Percentiles rank a stretch among this genome's conserved stretches.
Conservation (phyloP, 2,888 invertebrate species). For the Cephus runcator region DNA sequence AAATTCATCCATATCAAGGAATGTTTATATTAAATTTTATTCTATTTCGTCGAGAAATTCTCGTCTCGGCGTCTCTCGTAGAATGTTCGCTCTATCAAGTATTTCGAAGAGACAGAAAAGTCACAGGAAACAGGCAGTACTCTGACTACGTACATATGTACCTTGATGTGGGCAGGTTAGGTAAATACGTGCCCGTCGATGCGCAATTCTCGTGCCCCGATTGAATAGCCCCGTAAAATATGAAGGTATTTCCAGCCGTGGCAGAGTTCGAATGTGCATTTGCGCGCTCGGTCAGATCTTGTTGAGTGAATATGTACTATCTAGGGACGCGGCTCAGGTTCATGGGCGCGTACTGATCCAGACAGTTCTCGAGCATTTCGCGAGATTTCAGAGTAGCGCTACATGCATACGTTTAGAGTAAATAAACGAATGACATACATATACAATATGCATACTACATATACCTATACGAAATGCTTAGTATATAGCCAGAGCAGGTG, state of each 20-base stretch:
- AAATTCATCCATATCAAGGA: not conserved
- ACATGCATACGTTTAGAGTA: not conserved
- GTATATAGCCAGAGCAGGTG: not conserved
- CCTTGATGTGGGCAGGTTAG: not conserved
- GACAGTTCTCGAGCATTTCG: not conserved
- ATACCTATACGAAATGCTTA: not conserved
- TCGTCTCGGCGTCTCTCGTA: not conserved
- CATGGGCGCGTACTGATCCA: not conserved
- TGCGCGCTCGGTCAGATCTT: not conserved
- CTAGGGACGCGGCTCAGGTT: not conserved
- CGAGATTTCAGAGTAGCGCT: not conserved
- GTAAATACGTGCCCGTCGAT: not conserved
- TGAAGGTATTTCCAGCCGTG: not conserved
- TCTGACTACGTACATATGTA: not conserved
- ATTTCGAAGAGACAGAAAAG: not conserved
- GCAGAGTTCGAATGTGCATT: not conserved
- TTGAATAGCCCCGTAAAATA: not conserved
- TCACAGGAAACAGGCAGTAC: not conserved
- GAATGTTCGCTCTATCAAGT: not conserved
- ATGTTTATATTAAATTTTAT: not conserved
- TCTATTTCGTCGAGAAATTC: not conserved
- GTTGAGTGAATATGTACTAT: not conserved
- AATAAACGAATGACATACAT: not conserved
- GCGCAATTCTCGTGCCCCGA: not conserved
- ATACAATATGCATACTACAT: not conserved